Conservation (phyloP, 2,113 vertebrate species). For the Lichenostomus cassidix region DNA sequence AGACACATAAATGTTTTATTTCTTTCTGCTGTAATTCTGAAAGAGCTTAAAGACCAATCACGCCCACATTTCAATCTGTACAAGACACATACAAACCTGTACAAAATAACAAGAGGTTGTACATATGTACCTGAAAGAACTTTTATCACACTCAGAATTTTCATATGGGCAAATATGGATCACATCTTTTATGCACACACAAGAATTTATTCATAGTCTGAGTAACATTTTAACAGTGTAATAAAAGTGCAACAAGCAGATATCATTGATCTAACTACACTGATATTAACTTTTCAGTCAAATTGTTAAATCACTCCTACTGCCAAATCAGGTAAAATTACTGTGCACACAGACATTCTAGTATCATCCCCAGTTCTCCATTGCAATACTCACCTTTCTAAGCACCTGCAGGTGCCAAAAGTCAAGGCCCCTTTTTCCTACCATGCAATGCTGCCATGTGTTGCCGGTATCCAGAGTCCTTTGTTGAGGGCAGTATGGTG, state of each 20-base stretch:
- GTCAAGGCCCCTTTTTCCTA: background rate
- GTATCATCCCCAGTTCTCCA: background rate
- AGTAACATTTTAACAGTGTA: background rate
- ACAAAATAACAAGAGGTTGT: background rate
- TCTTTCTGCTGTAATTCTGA: background rate
- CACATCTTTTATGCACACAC: background rate
- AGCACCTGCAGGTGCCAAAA: background rate
- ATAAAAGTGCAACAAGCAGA: background rate
- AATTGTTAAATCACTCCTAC: background rate
- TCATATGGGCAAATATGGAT: background rate
- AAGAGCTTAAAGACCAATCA: background rate
- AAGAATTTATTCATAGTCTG: background rate
- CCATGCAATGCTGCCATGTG: fast-evolving
- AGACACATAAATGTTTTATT: background rate
- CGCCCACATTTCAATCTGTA: background rate
- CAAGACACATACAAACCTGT: background rate
- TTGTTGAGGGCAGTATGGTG: fast-evolving
- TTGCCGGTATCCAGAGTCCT: background rate
- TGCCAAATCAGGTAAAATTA: background rate
- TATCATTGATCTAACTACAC: background rate
- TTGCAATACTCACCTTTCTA: background rate
- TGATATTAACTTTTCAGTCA: background rate
- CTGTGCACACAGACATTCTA: background rate
- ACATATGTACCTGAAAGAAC: background rate
- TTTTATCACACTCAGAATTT: background rate